These are phyloP conservation scores for Idaea straminata DNA, from an alignment of 2,888 invertebrate species.

Conservation along the genomic window DNA sequence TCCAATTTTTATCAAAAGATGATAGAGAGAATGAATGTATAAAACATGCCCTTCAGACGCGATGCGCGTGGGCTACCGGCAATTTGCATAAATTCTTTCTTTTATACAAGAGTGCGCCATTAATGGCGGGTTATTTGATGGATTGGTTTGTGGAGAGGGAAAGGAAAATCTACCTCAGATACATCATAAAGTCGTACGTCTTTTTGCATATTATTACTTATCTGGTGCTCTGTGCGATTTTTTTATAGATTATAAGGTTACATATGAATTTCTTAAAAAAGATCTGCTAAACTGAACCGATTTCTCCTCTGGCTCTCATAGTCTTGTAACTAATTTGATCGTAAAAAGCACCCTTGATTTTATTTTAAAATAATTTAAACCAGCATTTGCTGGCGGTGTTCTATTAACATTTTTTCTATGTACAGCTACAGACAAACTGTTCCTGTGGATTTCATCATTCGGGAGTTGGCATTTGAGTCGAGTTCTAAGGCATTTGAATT, in stretches of 20 bases:
- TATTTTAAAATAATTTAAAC: constrained; percentile 18
- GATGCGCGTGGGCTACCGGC: constrained; percentile 95
- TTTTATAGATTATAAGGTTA: background rate
- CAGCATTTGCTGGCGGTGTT: constrained; percentile 61
- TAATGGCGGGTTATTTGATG: constrained; percentile 97
- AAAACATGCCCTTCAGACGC: constrained; percentile 91
- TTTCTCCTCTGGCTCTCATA: background rate
- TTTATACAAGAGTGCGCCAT: constrained; percentile 92
- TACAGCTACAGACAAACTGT: constrained; percentile 96
- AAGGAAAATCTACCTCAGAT: constrained; percentile 93
- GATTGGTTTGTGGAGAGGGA: constrained; percentile 99
- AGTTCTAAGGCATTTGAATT: constrained; percentile 92
- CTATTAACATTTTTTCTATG: constrained; percentile 73
- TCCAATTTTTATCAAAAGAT: constrained; percentile 88
- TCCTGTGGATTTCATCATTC: constrained; percentile 91
- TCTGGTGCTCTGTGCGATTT: constrained; percentile 10
- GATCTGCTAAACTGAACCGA: constrained; percentile 2
- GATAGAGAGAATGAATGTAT: constrained; percentile 92
- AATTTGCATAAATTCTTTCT: constrained; percentile 96
- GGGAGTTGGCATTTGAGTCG: constrained; percentile 93
- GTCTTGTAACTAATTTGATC: background rate
- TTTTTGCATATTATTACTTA: constrained; percentile 33
- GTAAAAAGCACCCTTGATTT: background rate
- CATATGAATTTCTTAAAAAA: background rate
- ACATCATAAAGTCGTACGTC: constrained; percentile 98